phyloP scores from a whole-genome alignment of 2,113 vertebrate species.

The Pontoporia blainvillei region DNA sequence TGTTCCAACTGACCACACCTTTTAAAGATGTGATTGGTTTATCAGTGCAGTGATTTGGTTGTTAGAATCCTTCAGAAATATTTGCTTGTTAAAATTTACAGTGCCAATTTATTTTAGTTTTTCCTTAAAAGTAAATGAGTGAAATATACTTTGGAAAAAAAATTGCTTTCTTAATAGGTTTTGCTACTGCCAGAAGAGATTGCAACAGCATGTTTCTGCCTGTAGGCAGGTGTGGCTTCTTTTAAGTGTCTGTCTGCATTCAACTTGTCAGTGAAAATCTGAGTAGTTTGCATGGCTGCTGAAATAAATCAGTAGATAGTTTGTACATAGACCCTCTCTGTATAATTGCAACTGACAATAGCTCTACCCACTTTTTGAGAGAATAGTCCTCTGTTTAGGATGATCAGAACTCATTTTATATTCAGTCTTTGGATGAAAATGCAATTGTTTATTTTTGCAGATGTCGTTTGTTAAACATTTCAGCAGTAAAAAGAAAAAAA shows the following conservation, averaged over 20 bases:
- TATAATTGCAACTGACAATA: slow-evolving; percentile 25
- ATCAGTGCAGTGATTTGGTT: neutral
- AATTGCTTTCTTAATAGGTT: neutral
- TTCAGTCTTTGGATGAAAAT: slow-evolving; percentile 65
- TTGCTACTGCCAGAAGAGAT: neutral
- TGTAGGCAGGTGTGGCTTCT: slow-evolving; percentile 1
- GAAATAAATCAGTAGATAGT: slow-evolving; percentile 36
- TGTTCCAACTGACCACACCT: neutral
- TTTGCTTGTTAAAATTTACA: slow-evolving; percentile 11
- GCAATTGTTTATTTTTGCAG: slow-evolving; percentile 64
- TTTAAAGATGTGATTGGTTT: neutral
- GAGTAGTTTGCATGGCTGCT: slow-evolving; percentile 5
- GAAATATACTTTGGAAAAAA: neutral
- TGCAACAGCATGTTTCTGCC: neutral
- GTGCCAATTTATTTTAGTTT: neutral
- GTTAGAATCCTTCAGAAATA: neutral
- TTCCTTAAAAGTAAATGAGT: neutral
- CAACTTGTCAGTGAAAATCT: slow-evolving; percentile 38
- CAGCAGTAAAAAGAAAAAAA: neutral
- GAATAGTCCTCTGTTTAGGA: slow-evolving; percentile 62
- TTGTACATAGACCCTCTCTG: slow-evolving; percentile 44
- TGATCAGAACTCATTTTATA: slow-evolving; percentile 51
- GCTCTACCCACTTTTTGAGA: slow-evolving; percentile 16
- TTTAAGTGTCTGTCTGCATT: neutral
- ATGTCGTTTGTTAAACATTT: slow-evolving; percentile 50